Evolutionary conservation across 2,888 invertebrate genomes (phyloP).

Genomic region (Hypolimnas misippus): DNA sequence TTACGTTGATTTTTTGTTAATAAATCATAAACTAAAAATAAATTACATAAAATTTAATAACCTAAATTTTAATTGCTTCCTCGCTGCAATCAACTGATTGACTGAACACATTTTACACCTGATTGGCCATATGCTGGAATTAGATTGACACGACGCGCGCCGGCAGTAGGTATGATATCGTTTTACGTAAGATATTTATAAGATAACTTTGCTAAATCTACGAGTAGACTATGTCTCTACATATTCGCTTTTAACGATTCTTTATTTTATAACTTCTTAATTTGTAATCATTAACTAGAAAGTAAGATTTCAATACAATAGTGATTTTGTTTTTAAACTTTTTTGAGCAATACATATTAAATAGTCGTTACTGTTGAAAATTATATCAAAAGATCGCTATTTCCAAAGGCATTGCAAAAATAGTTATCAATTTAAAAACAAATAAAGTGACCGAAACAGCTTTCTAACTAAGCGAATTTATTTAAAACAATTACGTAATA

Average conservation of each 20-base stretch:
- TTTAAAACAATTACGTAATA: conserved; percentile 20
- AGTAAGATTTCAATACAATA: too few species aligned
- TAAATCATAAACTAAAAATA: conserved; percentile 16
- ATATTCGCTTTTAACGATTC: too few species aligned
- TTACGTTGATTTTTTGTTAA: background rate
- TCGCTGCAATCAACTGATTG: conserved; percentile 42
- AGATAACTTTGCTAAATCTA: too few species aligned
- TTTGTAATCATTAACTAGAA: too few species aligned
- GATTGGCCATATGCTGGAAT: conserved; percentile 41
- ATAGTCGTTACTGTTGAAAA: too few species aligned
- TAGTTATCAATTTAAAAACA: too few species aligned
- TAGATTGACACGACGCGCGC: conserved; percentile 47
- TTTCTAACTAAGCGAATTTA: background rate
- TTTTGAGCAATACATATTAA: too few species aligned
- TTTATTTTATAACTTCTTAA: too few species aligned
- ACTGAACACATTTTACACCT: conserved; percentile 45
- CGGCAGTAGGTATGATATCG: conserved; percentile 32
- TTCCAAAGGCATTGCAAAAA: too few species aligned
- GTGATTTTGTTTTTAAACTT: too few species aligned
- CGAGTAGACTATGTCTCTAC: too few species aligned
- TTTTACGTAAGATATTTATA: conserved; percentile 49
- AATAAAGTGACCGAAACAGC: background rate
- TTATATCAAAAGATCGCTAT: too few species aligned
- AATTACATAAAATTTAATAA: conserved; percentile 28
- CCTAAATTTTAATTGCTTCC: conserved; percentile 37